phyloP scores from a whole-genome alignment of 2,113 vertebrate genomes.

The Chascanopsetta lugubris region DNA sequence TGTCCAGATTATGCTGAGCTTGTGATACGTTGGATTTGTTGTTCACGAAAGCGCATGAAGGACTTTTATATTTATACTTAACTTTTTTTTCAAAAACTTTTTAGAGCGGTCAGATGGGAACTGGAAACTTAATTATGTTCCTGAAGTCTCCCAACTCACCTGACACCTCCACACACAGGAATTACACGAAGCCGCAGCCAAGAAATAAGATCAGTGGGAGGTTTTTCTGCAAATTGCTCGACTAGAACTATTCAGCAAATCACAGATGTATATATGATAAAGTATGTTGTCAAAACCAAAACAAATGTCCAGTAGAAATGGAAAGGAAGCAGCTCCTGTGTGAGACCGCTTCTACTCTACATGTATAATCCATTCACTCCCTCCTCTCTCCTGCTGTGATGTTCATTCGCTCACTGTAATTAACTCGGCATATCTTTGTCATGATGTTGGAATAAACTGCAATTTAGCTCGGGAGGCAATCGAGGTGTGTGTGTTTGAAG shows the following conservation, averaged over 20 bases:
- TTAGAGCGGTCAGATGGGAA: no score
- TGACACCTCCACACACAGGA: no score
- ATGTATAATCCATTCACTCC: slow-evolving; percentile 33
- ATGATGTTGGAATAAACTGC: slow-evolving; percentile 78
- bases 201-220: not conserved
- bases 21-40: no score
- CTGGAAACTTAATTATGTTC: no score
- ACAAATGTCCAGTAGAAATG: not conserved
- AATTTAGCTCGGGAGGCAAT: slow-evolving; percentile 79
- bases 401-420: slow-evolving; percentile 72
- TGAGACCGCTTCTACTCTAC: slow-evolving; percentile 8
- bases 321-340: not conserved
- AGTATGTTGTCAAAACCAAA: not conserved
- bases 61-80: no score
- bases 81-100: no score
- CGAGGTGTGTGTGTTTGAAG: slow-evolving; percentile 43
- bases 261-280: not conserved
- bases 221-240: not conserved
- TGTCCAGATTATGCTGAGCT: no score
- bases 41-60: no score
- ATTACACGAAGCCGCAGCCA: no score
- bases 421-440: slow-evolving; percentile 73
- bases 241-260: not conserved
- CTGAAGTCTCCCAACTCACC: not conserved
- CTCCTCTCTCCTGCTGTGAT: slow-evolving; percentile 30